Evolutionary conservation across 2,888 invertebrate genomes (phyloP).

Genomic region (Spisula subtruncata): DNA sequence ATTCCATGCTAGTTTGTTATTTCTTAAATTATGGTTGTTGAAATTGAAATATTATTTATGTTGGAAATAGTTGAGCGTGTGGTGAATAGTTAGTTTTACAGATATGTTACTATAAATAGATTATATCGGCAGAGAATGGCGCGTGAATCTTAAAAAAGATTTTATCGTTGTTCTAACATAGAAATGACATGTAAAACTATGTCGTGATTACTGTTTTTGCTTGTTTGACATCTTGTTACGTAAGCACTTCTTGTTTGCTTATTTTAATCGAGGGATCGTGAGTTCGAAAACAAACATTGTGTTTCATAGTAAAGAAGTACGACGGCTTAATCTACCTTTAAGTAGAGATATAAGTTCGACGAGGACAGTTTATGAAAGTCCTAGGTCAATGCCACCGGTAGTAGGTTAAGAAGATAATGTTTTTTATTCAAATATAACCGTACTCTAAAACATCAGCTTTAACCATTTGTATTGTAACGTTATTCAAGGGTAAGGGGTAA

Average conservation of each 20-base stretch:
- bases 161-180: background rate
- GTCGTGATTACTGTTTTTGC: background rate
- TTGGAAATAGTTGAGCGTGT: background rate
- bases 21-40: too few species aligned
- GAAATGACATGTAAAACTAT: background rate
- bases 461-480: too few species aligned
- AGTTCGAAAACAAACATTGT: slow-evolving; percentile 18
- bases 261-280: background rate
- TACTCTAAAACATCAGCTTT: too few species aligned
- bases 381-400: too few species aligned
- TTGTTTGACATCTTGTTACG: slow-evolving; percentile 9
- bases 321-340: background rate
- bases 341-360: background rate
- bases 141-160: background rate
- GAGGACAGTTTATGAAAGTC: background rate
- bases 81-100: background rate
- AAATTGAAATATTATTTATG: too few species aligned
- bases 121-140: background rate
- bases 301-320: background rate
- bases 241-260: slow-evolving; percentile 20
- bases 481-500: too few species aligned
- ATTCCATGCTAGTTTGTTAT: too few species aligned
- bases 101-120: slow-evolving; percentile 17
- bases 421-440: too few species aligned
- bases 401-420: too few species aligned